Base-by-base conservation (phyloP, 2,797 vertebrate genomes). In the Dendrocincla fuliginosa region DNA sequence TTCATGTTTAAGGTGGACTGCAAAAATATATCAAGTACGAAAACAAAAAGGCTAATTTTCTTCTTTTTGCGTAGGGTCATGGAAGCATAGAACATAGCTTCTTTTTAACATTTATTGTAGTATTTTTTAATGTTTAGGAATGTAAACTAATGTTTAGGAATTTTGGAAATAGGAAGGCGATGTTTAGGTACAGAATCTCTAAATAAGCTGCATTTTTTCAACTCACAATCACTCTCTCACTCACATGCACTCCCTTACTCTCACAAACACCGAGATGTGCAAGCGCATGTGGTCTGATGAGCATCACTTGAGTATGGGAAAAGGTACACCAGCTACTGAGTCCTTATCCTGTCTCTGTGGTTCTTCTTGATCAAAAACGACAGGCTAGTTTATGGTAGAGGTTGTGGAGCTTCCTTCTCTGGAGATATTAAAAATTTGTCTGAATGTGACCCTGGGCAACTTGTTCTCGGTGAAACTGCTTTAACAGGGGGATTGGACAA, bases 381-480 rank as follows among this genome's bases (percentile, higher is more conserved):
- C 32, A 68, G 22, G 12, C 30, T 64, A 27, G 11, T 57, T 82
- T 65, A 44, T 33, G 20, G 24, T 30, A 59, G 46, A 28, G 7
- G 7, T n/a, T 35, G 30, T 59, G 52, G 32, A 78, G 13, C 32
- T 39, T 65, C 52, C 25, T 76, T 49, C 25, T 67, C 33, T 79
- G 33, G 46, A 37, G 10, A 2, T n/a, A 53, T 10, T 53, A 47
- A 35, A 47, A 73, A 47, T 28, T 60, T 0, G 0, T 67, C 67
- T 65, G 33, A 41, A 28, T 60, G 32, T 0, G 0, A 42, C 19
- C 32, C 57, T 47, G 6, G 42, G 41, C 15, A 53, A 9, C 22
- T 73, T 60, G 33, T 20, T 47, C 30, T 41, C 24, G 23, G 32
- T 24, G 32, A 73, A 65, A 24, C 39, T 47, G 32, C 0, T 0